Evolutionary conservation across 1,140 invertebrate species (phyloP), one percentile per base, ranked within the genome.

Genomic region (Danaus melanippus): DNA sequence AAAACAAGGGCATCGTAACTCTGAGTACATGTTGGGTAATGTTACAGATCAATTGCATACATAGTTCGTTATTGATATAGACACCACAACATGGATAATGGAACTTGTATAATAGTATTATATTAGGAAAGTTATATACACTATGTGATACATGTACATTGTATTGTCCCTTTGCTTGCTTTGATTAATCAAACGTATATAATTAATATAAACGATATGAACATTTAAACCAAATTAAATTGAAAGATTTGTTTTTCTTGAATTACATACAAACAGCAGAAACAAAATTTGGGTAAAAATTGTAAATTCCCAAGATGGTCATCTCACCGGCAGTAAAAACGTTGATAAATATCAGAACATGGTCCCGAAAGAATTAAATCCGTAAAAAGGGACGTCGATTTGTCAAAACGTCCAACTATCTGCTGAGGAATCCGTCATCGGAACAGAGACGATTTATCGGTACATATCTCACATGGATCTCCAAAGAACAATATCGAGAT

Each of bases 381-480:
- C 63, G 65, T 72, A 78, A 59, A 74, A 75, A 75, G 69, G 71
- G 60, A 69, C 66, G 46, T 57, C 71, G 66, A 83, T 85, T 85
- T 83, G 74, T 85, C 82, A 85, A 80, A 83, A 71, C 60, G 64
- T 77, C 77, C 69, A 69, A 68, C 60, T 76, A 83, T 83, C 79
- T 60, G 73, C 62, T 65, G 50, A 66, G 66, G 67, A 69, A 85
- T 85, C 78, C 79, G 78, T 85, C 82, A 85, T 83, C 82, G 71
- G 64, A 53, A 47, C 69, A 53, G 52, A 62, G 66, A 65, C 77
- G 58, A 84, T 80, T 73, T 73, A 77, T 79, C 61, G 69, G 56
- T 46, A 39, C 59, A 64, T 75, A 84, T 82, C 76, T 68, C 69
- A 67, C 56, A 47, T 56, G 64, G 64, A 84, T 80, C 80, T 75